Conservation (phyloP, 2,113 vertebrate genomes). For the Mustelus asterias region DNA sequence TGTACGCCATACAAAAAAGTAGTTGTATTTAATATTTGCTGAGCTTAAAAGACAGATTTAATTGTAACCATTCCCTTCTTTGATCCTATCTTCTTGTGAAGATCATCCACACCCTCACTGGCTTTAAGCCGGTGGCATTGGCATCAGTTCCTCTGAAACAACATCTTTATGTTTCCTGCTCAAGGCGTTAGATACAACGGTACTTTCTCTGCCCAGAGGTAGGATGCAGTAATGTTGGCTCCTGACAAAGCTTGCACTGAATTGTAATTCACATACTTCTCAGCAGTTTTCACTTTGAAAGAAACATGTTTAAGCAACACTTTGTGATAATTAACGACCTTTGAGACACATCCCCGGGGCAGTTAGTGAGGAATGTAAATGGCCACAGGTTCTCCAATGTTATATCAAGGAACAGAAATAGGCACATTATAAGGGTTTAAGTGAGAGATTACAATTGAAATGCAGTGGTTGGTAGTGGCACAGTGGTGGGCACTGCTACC, state of each 20-base stretch:
- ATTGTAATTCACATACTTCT: conserved; percentile 40
- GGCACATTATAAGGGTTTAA: background rate
- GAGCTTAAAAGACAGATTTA: conserved; percentile 5
- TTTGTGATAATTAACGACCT: background rate
- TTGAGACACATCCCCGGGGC: background rate
- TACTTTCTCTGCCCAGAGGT: conserved; percentile 35
- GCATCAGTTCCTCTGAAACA: conserved; percentile 36
- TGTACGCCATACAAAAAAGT: background rate
- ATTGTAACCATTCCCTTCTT: conserved; percentile 8
- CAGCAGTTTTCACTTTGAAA: conserved; percentile 25
- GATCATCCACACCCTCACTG: background rate
- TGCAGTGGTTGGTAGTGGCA: too few relatives aligned
- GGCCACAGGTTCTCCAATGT: background rate
- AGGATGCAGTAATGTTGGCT: conserved; percentile 17
- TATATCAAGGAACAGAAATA: background rate
- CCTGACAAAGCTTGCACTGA: conserved; percentile 40
- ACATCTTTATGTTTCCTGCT: conserved; percentile 41
- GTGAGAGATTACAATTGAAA: background rate
- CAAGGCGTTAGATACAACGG: conserved; percentile 41
- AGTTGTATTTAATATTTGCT: background rate
- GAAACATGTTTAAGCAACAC: background rate
- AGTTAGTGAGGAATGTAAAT: background rate
- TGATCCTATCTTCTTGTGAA: background rate
- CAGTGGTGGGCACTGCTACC: too few relatives aligned
- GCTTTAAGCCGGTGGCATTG: conserved; percentile 45